Conservation (phyloP, 2,113 vertebrate genomes). For the Xyliphius kryptos region DNA sequence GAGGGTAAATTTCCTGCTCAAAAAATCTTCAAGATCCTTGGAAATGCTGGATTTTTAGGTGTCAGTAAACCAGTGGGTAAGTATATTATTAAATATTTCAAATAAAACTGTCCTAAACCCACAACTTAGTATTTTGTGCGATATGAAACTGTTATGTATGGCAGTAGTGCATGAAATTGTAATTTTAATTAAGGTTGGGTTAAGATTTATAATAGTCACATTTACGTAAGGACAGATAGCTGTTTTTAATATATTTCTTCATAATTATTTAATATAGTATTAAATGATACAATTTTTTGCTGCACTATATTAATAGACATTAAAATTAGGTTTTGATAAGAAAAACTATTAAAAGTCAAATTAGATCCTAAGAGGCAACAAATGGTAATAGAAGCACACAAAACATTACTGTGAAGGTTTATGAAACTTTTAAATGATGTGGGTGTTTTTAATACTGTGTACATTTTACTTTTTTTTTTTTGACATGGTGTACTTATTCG, state of each 20-base stretch:
- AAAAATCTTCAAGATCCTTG: conserved; percentile 74
- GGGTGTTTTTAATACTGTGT: background rate
- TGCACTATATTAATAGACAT: background rate
- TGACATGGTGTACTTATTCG: background rate
- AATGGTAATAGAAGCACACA: background rate
- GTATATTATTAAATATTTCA: conserved; percentile 5
- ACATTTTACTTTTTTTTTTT: background rate
- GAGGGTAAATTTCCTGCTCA: conserved; percentile 73
- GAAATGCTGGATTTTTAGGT: conserved; percentile 71
- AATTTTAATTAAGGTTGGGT: conserved; percentile 19
- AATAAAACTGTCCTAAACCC: background rate
- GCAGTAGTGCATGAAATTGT: background rate
- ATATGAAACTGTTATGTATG: too few species aligned
- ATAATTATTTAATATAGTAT: background rate
- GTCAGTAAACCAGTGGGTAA: conserved; percentile 73
- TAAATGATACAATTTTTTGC: background rate
- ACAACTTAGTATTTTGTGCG: background rate
- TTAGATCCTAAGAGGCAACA: too few species aligned
- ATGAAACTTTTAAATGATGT: background rate
- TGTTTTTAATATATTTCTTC: conserved; percentile 18
- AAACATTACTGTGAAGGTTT: background rate
- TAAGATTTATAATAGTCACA: conserved; percentile 15
- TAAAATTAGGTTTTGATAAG: conserved; percentile 2
- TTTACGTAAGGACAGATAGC: conserved; percentile 11
- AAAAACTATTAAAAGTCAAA: background rate